Evolutionary conservation across 2,888 invertebrate species (phyloP).

Genomic region (Macropis europaea): DNA sequence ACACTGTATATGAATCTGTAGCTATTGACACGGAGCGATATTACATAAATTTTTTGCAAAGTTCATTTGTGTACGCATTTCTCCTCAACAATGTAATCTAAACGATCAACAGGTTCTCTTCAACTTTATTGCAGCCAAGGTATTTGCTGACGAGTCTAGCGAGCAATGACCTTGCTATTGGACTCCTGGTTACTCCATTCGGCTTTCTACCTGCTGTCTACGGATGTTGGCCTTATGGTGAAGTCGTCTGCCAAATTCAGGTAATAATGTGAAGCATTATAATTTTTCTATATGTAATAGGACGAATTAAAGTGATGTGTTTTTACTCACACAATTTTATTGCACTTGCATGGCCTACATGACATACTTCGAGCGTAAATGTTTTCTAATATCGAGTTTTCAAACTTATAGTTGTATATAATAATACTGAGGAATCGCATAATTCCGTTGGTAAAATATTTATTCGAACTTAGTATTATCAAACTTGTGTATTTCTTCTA

Average conservation of each 20-base stretch:
- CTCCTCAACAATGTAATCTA: constrained; percentile 33
- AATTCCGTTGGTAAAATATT: too few species aligned
- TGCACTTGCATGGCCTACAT: too few species aligned
- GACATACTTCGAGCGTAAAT: too few species aligned
- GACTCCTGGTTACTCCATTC: constrained; percentile 92
- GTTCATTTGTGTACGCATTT: constrained; percentile 3
- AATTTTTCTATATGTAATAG: neutral
- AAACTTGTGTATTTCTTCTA: too few species aligned
- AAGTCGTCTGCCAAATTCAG: constrained; percentile 95
- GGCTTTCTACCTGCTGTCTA: constrained; percentile 91
- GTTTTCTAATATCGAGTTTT: too few species aligned
- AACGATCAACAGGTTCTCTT: constrained; percentile 60
- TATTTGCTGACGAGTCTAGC: constrained; percentile 93
- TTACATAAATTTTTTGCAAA: neutral
- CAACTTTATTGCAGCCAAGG: constrained; percentile 85
- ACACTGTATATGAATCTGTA: too few species aligned
- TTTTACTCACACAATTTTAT: too few species aligned
- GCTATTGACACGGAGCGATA: too few species aligned
- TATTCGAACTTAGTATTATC: too few species aligned
- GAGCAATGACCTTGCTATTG: constrained; percentile 92
- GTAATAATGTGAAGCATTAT: constrained; percentile 80
- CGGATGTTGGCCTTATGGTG: constrained; percentile 95
- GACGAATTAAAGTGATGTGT: too few species aligned
- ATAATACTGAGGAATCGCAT: too few species aligned
- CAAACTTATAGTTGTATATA: too few species aligned